Percentiles rank a stretch among this genome's conserved stretches.
phyloP scores from a whole-genome alignment of 2,888 invertebrate species.

The Xanthia togata region DNA sequence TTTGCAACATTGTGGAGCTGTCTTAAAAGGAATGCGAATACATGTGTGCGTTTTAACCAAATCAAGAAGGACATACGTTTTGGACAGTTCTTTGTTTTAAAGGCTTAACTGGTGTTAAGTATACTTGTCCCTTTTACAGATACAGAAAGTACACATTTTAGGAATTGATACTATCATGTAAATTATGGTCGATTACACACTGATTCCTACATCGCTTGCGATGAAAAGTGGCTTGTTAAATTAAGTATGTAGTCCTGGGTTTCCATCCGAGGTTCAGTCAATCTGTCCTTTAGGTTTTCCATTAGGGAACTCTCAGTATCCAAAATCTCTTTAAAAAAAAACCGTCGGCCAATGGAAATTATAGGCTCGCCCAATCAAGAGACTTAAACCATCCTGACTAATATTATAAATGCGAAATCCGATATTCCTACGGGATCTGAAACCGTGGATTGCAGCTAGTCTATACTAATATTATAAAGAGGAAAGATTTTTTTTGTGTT shows the following conservation, averaged over 20 bases:
- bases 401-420: too few relatives aligned
- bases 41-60: conserved; percentile 16
- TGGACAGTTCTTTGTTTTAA: conserved; percentile 41
- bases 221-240: background rate
- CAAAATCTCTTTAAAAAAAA: too few relatives aligned
- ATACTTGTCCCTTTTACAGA: conserved; percentile 21
- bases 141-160: background rate
- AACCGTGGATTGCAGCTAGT: too few relatives aligned
- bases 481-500: too few relatives aligned
- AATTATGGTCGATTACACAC: background rate
- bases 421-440: too few relatives aligned
- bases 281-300: background rate
- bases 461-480: too few relatives aligned
- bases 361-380: background rate
- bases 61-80: conserved; percentile 14
- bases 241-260: background rate
- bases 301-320: background rate
- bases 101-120: conserved; percentile 21
- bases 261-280: background rate
- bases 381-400: background rate
- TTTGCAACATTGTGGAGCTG: conserved; percentile 55
- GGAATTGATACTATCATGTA: background rate
- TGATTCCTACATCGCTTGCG: background rate
- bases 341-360: too few relatives aligned
- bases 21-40: conserved; percentile 58